Evolutionary conservation across 2,888 invertebrate genomes (phyloP).

Genomic region (Candidula unifasciata): DNA sequence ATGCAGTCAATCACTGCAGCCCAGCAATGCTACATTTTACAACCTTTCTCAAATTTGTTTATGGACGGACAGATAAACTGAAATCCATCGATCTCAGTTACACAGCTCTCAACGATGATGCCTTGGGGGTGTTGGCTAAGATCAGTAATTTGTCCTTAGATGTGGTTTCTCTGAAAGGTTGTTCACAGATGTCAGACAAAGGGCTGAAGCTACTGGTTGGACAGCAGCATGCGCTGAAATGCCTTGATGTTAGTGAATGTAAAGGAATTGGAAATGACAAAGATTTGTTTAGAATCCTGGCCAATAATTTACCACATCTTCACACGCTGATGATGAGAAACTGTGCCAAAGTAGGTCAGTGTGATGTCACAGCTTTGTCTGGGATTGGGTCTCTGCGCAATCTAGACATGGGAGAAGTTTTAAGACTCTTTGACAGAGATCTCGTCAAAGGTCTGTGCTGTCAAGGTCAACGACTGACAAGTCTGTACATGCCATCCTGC

Average conservation of each 20-base stretch:
- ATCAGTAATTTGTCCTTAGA: constrained; percentile 80
- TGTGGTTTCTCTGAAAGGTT: constrained; percentile 81
- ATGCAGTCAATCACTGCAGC: constrained; percentile 76
- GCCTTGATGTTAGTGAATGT: constrained; percentile 84
- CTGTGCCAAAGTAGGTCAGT: constrained; percentile 77
- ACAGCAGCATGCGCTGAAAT: constrained; percentile 81
- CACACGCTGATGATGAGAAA: constrained; percentile 83
- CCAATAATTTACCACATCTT: constrained; percentile 81
- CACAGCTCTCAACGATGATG: constrained; percentile 84
- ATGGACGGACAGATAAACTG: constrained; percentile 80
- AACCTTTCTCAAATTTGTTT: constrained; percentile 82
- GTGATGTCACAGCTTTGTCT: constrained; percentile 38
- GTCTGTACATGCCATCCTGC: constrained; percentile 81
- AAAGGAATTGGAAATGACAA: constrained; percentile 76
- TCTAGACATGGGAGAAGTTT: constrained; percentile 45
- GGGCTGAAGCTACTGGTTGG: constrained; percentile 81
- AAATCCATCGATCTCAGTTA: constrained; percentile 83
- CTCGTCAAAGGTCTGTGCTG: constrained; percentile 47
- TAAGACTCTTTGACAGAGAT: constrained; percentile 40
- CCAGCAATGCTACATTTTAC: constrained; percentile 86
- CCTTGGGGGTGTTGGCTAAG: constrained; percentile 81
- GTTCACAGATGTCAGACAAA: constrained; percentile 83
- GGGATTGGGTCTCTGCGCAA: constrained; percentile 22
- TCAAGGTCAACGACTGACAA: constrained; percentile 79
- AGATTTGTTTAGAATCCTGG: constrained; percentile 78